Base-by-base conservation (phyloP, 2,888 invertebrate genomes). In the Callosobruchus maculatus region DNA sequence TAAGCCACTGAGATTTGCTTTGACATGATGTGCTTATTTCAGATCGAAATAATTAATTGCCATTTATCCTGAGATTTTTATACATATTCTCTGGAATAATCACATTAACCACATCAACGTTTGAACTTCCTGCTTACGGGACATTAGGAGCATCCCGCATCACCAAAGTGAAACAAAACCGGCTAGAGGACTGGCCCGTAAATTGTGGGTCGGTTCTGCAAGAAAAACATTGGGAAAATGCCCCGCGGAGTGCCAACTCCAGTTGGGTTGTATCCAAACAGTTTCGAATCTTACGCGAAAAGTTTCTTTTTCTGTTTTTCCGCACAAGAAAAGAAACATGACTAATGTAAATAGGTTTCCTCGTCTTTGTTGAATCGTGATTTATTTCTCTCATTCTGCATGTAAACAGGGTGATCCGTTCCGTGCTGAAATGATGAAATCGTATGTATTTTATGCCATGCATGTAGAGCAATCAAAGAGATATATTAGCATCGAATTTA, bases 271-370 rank as follows among this genome's bases (percentile, higher is more conserved):
- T 13, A 49, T 49, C 49, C 49, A 49, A 49, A 13, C 49, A 49
- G 49, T 49, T 26, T 49, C 49, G 3, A 67, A 68, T 71, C 49
- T 73, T 49, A 71, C 71, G 49, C 71, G 71, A 22, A 49, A 49
- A 68, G 49, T 20, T 21, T 70, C 22, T 30, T 70, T 26, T 70
- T 70, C 22, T 73, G 66, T 73, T 22, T 70, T 26, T 49, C 49
- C 49, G 21, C 22, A 26, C 22, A 20, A 30, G 70, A 68, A n/a
- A 18, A 69, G 20, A 68, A 20, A 73, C 71, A 71, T 70, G 68
- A 70, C 70, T 26, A 67, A 73, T 70, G 71, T 71, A 73, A 71
- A 73, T 69, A 73, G 20, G 20, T n/a, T 71, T 66, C 69, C n/a
- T 70, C 68, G 71, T 72, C 73, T 72, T 70, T 68, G 70, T 18